Base-by-base conservation (phyloP, 2,888 invertebrate species). In the Andrena bicolor region DNA sequence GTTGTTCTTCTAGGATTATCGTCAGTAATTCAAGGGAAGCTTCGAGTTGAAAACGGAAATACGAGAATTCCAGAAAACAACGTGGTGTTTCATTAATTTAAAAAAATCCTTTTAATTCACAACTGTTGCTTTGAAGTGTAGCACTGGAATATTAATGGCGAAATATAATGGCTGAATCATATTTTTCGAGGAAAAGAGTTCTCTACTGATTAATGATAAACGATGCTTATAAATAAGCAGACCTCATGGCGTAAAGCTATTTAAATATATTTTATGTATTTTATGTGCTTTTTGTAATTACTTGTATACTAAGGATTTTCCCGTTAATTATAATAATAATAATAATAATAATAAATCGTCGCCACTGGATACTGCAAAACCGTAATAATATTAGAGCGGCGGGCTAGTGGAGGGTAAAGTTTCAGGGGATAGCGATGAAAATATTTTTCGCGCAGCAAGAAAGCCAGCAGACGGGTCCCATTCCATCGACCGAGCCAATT, bases 1-100 rank as follows among this genome's bases (percentile, higher is more conserved):
- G 61, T 30, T 53, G 48, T 48, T 56, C 30, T 68, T n/a, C 20
- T 8, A 2, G 73, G 69, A 63, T 82, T 61, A 75, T 51, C 53
- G 13, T 80, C 53, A 63, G 80, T 71, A 58, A 82, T 82, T 80
- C 74, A 79, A 70, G 7, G 8, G 30, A 26, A 7, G 8, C 51
- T 4, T 64, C 60, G 48, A 76, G 60, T 61, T 63, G 66, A 69
- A 13, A 70, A 7, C 20, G 51, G 51, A 51, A 8, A 20, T 51
- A 1, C 60, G 76, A 49, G 73, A 73, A 80, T 56, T 70, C 66
- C 60, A 41, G 35, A 51, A 58, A 13, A 13, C 48, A 30, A 69
- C 56, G 64, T 64, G 51, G 64, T 61, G 64, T 68, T 60, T 79
- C 80, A 84, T 82, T 86, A 86, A 83, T 84, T 82, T 53, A 10